Evolutionary conservation across 2,113 vertebrate genomes (phyloP).

Genomic region (Prunella himalayana): DNA sequence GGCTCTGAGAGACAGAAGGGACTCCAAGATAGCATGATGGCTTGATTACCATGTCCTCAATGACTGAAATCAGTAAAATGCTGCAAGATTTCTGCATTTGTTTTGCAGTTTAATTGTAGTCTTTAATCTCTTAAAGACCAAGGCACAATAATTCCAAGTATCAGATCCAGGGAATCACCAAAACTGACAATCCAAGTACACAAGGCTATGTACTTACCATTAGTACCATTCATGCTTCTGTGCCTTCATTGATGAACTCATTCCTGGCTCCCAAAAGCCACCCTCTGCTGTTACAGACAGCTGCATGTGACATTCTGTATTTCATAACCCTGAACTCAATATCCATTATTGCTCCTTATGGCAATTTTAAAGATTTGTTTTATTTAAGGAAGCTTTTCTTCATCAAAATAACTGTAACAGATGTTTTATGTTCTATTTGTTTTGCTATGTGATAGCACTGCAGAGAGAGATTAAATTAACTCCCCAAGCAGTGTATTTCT

Average conservation of each 20-base stretch:
- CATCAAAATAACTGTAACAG: neutral
- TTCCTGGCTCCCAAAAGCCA: neutral
- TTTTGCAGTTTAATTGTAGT: neutral
- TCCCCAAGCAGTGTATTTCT: neutral
- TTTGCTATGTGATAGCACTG: neutral
- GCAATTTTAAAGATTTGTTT: slow-evolving; percentile 37
- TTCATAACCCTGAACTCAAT: neutral
- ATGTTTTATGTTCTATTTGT: slow-evolving; percentile 40
- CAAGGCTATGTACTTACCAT: neutral
- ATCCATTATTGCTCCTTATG: slow-evolving; percentile 15
- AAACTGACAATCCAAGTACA: neutral
- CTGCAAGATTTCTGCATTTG: neutral
- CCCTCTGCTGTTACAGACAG: neutral
- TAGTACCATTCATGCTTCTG: slow-evolving; percentile 6
- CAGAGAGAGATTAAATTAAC: slow-evolving; percentile 29
- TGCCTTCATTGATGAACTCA: neutral
- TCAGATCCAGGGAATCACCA: neutral
- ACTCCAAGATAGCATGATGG: neutral
- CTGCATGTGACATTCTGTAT: neutral
- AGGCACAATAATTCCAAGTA: neutral
- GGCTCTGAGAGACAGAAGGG: neutral
- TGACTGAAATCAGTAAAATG: neutral
- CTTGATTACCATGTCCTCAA: neutral
- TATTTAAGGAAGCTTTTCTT: slow-evolving; percentile 52
- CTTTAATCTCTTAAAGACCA: neutral